Evolutionary conservation across 2,113 vertebrate genomes (phyloP).

Genomic region (Machaerirhynchus nigripectus): DNA sequence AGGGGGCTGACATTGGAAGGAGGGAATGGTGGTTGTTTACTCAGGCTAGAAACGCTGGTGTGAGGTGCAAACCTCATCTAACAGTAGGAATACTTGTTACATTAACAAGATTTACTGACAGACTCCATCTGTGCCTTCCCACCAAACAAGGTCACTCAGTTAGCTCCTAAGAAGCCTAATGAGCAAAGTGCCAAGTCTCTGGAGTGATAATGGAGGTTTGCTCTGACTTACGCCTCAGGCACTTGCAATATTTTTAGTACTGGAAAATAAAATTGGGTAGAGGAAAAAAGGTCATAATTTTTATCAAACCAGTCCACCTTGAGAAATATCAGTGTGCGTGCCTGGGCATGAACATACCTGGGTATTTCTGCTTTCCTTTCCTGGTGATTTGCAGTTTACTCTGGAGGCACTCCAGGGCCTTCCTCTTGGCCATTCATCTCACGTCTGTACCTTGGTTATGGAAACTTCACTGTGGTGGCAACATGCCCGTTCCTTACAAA

Average conservation of each 20-base stretch:
- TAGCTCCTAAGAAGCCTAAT: conserved; percentile 65
- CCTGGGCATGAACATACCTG: background rate
- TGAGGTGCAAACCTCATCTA: conserved; percentile 72
- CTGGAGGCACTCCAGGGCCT: background rate
- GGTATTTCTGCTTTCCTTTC: background rate
- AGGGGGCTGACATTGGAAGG: conserved; percentile 28
- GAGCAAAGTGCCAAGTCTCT: conserved; percentile 72
- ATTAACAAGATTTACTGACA: conserved; percentile 83
- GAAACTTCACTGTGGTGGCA: background rate
- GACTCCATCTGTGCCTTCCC: conserved; percentile 79
- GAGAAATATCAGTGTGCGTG: conserved; percentile 40
- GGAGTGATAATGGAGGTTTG: conserved; percentile 66
- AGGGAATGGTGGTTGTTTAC: conserved; percentile 55
- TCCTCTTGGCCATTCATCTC: background rate
- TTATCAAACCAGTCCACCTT: conserved; percentile 56
- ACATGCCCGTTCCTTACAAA: background rate
- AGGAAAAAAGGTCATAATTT: conserved; percentile 69
- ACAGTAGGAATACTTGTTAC: conserved; percentile 75
- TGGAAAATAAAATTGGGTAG: conserved; percentile 65
- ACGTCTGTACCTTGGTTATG: background rate
- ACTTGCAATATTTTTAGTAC: conserved; percentile 71
- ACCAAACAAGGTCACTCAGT: conserved; percentile 78
- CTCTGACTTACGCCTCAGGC: conserved; percentile 71
- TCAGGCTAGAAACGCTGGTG: conserved; percentile 26
- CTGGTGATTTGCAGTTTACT: conserved; percentile 4